phyloP scores from a whole-genome alignment of 2,113 vertebrate species.

The cat (Felis catus) region F.catus_Fca126_mat1.0 CM031412.1:220136001-220136500 shows the following conservation, averaged over 20 bases:
- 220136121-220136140: neutral
- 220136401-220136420: neutral
- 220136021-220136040: neutral
- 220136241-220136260: neutral
- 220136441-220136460: neutral
- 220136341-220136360: neutral
- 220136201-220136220: neutral
- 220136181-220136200: neutral
- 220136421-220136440: neutral
- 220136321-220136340: neutral
- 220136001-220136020: neutral
- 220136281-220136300: neutral
- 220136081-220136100: neutral
- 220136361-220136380: neutral
- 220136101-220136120: neutral
- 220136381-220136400: neutral
- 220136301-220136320: neutral
- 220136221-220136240: neutral
- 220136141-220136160: neutral
- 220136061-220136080: neutral
- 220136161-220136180: neutral
- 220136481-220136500: too few species aligned
- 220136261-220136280: neutral
- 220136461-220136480: neutral
- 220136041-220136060: slow-evolving; percentile 27